phyloP scores from a whole-genome alignment of 2,888 invertebrate genomes.

The Balanococcus diminutus region DNA sequence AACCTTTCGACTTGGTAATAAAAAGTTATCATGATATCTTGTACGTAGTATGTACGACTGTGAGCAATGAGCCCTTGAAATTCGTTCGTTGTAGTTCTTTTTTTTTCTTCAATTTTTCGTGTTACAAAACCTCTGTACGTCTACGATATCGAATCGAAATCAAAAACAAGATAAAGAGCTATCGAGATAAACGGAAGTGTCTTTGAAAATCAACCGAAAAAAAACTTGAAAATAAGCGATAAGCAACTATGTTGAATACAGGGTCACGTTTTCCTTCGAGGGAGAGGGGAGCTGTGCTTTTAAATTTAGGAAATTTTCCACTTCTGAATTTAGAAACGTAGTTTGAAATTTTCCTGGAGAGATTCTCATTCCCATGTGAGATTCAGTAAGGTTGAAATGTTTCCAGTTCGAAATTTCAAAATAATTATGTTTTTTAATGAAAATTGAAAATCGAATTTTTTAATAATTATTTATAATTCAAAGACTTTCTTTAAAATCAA shows the following conservation, averaged over 20 bases:
- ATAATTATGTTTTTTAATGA: no score
- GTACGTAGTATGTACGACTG: no score
- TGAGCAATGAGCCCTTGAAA: conserved; percentile 1
- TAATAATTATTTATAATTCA: no score
- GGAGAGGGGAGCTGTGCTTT: no score
- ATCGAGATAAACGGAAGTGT: neutral
- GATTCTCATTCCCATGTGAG: no score
- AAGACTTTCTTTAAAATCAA: no score
- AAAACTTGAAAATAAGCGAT: neutral
- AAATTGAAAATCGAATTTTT: no score
- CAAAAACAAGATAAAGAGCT: neutral
- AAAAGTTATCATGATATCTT: neutral
- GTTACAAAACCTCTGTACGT: neutral
- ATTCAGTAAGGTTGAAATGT: no score
- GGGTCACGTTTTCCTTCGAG: neutral
- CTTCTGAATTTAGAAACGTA: no score
- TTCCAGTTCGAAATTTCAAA: no score
- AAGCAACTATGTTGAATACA: neutral
- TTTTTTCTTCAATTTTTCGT: neutral
- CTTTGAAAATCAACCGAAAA: neutral
- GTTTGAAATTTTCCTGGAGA: neutral
- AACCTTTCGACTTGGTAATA: neutral
- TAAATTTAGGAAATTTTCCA: neutral
- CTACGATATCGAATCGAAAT: neutral
- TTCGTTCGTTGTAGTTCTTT: neutral